Conservation (phyloP, 2,113 vertebrate genomes). For the Antennarius striatus region DNA sequence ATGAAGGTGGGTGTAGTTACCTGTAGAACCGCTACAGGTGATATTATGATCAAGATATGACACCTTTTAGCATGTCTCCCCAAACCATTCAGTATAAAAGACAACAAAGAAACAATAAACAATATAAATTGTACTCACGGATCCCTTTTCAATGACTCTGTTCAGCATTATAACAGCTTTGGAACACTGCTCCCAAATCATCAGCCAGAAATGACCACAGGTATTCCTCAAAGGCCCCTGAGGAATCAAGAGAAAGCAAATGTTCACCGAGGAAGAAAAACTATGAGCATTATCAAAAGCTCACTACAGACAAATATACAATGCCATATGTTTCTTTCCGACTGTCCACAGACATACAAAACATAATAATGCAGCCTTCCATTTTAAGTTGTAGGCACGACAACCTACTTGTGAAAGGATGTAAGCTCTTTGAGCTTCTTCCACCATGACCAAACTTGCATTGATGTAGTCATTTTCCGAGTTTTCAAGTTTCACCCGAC, state of each 20-base stretch:
- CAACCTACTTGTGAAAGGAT: conserved; percentile 91
- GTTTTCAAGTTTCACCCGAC: conserved; percentile 92
- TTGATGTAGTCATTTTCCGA: conserved; percentile 97
- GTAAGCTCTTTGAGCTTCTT: conserved; percentile 92
- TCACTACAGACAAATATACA: neutral
- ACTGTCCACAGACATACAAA: neutral
- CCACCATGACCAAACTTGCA: conserved; percentile 89
- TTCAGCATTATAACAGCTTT: conserved; percentile 98
- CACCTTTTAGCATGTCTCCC: neutral
- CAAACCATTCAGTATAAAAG: neutral
- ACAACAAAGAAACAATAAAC: neutral
- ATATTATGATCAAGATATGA: neutral
- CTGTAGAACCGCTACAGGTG: neutral
- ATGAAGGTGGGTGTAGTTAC: neutral
- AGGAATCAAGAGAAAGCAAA: conserved; percentile 5
- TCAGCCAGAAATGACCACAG: conserved; percentile 98
- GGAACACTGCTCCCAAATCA: conserved; percentile 96
- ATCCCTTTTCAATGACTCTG: conserved; percentile 95
- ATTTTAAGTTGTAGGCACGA: neutral
- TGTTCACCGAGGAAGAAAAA: conserved; percentile 1
- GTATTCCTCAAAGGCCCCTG: conserved; percentile 96
- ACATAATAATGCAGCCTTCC: neutral
- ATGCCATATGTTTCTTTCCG: neutral
- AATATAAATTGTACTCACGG: conserved; percentile 81
- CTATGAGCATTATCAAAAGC: neutral